phyloP scores from a whole-genome alignment of 1,140 invertebrate genomes.

The Harpegnathos saltator region DNA sequence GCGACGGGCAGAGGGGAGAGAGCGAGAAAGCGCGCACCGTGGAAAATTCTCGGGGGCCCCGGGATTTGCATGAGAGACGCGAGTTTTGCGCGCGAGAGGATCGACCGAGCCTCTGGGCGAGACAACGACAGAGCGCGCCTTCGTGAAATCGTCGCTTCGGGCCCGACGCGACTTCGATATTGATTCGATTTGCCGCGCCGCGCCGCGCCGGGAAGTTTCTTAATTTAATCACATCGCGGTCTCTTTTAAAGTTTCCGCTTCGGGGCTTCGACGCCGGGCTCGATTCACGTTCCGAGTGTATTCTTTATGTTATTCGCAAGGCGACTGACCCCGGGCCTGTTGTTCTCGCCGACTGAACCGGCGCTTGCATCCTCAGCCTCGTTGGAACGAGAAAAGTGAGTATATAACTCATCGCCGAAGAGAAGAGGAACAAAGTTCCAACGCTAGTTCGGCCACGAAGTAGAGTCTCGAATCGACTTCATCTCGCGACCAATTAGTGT shows the following conservation, averaged over 20 bases:
- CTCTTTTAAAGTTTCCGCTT: too few relatives aligned
- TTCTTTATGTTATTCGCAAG: too few relatives aligned
- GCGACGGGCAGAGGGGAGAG: background rate
- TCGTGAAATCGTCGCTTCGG: background rate
- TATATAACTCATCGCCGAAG: too few relatives aligned
- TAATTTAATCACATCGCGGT: background rate
- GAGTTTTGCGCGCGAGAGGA: conserved; percentile 62
- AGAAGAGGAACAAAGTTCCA: too few relatives aligned
- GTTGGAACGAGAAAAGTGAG: too few relatives aligned
- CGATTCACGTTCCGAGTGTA: too few relatives aligned
- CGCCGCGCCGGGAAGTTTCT: background rate
- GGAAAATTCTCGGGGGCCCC: conserved; percentile 27
- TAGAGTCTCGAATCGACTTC: conserved; percentile 3
- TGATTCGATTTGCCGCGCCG: background rate
- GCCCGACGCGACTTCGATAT: background rate
- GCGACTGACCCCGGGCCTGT: too few relatives aligned
- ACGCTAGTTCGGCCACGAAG: background rate
- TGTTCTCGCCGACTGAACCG: too few relatives aligned
- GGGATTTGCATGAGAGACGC: conserved; percentile 63
- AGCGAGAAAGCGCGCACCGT: conserved; percentile 1
- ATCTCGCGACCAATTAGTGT: background rate
- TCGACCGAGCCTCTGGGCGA: conserved; percentile 53
- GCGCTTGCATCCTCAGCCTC: too few relatives aligned
- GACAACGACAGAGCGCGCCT: background rate
- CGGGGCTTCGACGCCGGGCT: too few relatives aligned